Evolutionary conservation across 2,888 invertebrate genomes (phyloP), one percentile per base, ranked within the genome.

Genomic region (Erynnis tages): DNA sequence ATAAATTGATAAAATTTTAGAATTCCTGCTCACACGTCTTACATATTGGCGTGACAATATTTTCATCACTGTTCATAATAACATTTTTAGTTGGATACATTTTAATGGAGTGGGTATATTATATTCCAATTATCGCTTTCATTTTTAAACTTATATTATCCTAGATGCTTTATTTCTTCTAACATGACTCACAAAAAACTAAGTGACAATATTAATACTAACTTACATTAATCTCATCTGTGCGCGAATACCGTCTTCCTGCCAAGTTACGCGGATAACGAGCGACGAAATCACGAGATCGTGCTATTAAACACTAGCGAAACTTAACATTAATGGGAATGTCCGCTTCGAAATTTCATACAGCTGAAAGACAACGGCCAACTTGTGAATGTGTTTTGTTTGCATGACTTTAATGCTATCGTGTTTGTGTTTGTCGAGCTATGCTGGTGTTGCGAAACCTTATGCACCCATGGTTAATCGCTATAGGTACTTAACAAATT

Each of bases 241-340:
- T 76, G 80, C 79, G 87, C 79, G 83, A 76, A 73, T 82, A 85
- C 88, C 88, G 88, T 79, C 88, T 89, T 87, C 89, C 89, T 88
- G 87, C 88, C 88, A 69, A 71, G 72, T 76, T 66, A 73, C 67
- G 71, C 71, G 70, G 72, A 67, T 69, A 65, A 57, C 57, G 63
- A 59, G 65, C 72, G 69, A 72, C 71, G 72, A 69, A 65, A 61
- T 63, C 69, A 60, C 57, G 62, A 66, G 58, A 61, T 69, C 65
- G 74, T 72, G 78, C 76, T 80, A 72, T 73, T 73, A 73, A 71
- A 79, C 73, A 77, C 71, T 63, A 64, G 52, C 52, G 72, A 77
- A 66, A 67, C 67, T 79, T 83, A 84, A 83, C 79, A 72, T 72
- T 66, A 67, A 68, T 74, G 79, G 73, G 82, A 87, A 87, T 87